Evolutionary conservation across 1,140 invertebrate genomes (phyloP).

Genomic region (Pantala flavescens): DNA sequence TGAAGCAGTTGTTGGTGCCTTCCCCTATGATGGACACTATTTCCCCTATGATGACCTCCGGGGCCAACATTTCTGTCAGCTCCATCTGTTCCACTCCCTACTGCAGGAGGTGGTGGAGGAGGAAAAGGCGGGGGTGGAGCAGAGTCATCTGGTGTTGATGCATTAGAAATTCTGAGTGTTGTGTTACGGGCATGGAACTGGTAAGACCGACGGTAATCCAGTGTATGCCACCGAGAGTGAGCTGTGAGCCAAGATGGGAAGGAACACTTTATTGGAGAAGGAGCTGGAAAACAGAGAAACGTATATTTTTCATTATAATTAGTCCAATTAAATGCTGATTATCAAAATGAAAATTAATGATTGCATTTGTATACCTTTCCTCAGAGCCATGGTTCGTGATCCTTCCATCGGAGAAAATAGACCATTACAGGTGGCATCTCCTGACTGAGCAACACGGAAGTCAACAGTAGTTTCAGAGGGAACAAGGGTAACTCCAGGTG

Average conservation of each 20-base stretch:
- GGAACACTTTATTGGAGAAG: slow-evolving; percentile 26
- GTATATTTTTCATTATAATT: not conserved
- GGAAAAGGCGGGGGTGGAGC: not conserved
- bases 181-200: slow-evolving; percentile 25
- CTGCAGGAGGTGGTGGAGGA: not conserved
- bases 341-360: not conserved
- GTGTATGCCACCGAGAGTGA: slow-evolving; percentile 31
- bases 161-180: slow-evolving; percentile 22
- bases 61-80: not conserved
- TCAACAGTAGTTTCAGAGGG: slow-evolving; percentile 29
- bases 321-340: too few relatives aligned
- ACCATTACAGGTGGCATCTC: slow-evolving; percentile 70
- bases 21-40: not conserved
- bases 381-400: slow-evolving; percentile 49
- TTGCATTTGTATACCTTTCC: slow-evolving; percentile 37
- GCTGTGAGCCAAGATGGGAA: slow-evolving; percentile 31
- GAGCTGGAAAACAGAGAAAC: slow-evolving; percentile 20
- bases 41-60: not conserved
- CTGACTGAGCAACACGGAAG: slow-evolving; percentile 63
- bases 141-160: slow-evolving; percentile 13
- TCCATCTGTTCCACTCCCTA: not conserved
- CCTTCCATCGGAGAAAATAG: slow-evolving; percentile 52
- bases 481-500: slow-evolving; percentile 14
- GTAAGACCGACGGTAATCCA: slow-evolving; percentile 31
- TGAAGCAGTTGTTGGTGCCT: not conserved